Base-by-base conservation (phyloP, 2,888 invertebrate genomes). In the Parnassius smintheus region DNA sequence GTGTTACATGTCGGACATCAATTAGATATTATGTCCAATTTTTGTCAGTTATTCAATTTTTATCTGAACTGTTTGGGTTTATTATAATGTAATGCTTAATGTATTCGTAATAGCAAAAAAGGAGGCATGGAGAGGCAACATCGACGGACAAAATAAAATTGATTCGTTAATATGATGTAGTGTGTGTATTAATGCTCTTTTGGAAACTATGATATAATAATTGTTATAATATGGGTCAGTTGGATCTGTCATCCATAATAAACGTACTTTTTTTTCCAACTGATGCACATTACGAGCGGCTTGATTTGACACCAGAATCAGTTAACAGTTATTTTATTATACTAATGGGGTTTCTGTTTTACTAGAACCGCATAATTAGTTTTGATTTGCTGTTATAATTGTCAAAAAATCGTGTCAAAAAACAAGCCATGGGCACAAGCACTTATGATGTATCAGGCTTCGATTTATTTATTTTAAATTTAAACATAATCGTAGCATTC, bases 1-100 rank as follows among this genome's bases (percentile, higher is more conserved):
- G n/a, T 12, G 0, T 49, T 49, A 49, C 9, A 49, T 13, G 49
- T 49, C 49, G 9, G 53, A 53, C 25, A 58, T 62, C 52, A 57
- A 62, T 35, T 64, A 62, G 42, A 53, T 62, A 7, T 62, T 62
- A 7, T 62, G 58, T 67, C 55, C 61, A 60, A 62, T 13, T 58
- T 56, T 65, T 62, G 55, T 65, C 59, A 55, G 57, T 56, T 69
- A 67, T 65, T 59, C 41, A 61, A 64, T 65, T 68, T 61, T 61
- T 60, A 49, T 52, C 25, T 51, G 45, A 18, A 48, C 54, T 54
- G 54, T 61, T 56, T 45, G 55, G 65, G 60, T 62, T 52, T 52
- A 66, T 65, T 35, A 7, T 35, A 35, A 57, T 50, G 57, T 55
- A 44, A 61, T 59, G 46, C 54, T 60, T 56, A 35, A 35, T 25